A percentile compares a stretch with the other conserved stretches of the same genome.
Conservation (phyloP, 2,113 vertebrate species). For the human region DNA sequence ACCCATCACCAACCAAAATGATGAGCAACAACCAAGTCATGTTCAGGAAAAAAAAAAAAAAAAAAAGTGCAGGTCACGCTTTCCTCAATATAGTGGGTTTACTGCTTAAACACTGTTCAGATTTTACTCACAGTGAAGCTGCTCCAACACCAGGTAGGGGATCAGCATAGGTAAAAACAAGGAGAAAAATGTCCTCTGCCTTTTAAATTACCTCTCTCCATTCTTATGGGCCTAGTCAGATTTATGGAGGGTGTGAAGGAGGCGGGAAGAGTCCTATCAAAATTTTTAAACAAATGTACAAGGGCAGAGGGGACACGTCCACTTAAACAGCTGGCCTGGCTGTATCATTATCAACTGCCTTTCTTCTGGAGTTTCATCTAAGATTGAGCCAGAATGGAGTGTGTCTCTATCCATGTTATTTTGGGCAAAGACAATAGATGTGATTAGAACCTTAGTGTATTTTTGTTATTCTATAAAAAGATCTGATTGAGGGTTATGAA, state of each 20-base stretch:
- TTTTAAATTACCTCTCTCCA: neutral
- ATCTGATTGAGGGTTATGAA: no score
- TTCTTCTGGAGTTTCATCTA: no score
- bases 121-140: neutral
- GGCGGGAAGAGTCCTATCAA: neutral
- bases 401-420: no score
- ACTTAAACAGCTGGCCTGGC: neutral
- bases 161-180: neutral
- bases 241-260: neutral
- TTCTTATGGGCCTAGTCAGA: neutral
- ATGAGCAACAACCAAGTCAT: neutral
- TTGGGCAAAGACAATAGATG: no score
- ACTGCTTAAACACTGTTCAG: neutral
- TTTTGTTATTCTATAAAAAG: no score
- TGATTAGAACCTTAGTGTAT: no score
- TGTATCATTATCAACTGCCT: neutral
- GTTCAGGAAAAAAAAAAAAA: neutral
- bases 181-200: neutral
- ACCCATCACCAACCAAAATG: neutral
- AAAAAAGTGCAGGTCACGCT: neutral
- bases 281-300: neutral
- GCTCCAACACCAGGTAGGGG: neutral
- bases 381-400: no score
- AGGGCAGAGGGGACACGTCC: neutral
- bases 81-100: neutral